phyloP scores from a whole-genome alignment of 2,888 invertebrate species.

The Melieria crassipennis region DNA sequence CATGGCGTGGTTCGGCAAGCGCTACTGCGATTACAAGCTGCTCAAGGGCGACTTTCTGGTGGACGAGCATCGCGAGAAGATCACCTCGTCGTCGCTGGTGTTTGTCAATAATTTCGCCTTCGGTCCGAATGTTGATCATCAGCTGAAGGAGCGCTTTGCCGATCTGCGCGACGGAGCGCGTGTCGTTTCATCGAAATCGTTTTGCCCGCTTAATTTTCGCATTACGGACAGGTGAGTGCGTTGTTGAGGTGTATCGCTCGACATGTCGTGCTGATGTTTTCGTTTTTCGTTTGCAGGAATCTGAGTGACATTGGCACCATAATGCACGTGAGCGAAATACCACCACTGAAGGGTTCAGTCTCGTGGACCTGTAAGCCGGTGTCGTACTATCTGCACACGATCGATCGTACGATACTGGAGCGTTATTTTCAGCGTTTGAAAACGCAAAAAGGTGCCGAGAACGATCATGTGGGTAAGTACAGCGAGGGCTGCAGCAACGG shows the following conservation, averaged over 20 bases:
- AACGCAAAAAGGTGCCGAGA: conserved; percentile 79
- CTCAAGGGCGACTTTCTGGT: conserved; percentile 95
- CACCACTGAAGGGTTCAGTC: conserved; percentile 92
- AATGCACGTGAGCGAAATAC: conserved; percentile 97
- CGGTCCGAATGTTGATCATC: conserved; percentile 96
- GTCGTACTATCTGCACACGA: conserved; percentile 97
- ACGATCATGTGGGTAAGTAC: conserved; percentile 63
- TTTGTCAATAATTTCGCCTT: conserved; percentile 99
- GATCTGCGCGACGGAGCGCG: conserved; percentile 95
- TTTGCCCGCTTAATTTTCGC: conserved; percentile 97
- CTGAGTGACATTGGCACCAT: conserved; percentile 98
- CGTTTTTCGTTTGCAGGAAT: conserved; percentile 70
- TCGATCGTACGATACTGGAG: conserved; percentile 96
- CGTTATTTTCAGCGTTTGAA: conserved; percentile 95
- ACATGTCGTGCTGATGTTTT: background rate
- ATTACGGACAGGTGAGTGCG: conserved; percentile 82
- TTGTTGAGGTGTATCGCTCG: background rate
- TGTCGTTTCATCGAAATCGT: conserved; percentile 98
- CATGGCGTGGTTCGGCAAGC: conserved; percentile 99
- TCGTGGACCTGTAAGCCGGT: conserved; percentile 99
- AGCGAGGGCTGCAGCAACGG: background rate
- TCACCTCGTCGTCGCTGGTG: conserved; percentile 92
- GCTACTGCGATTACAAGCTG: conserved; percentile 88
- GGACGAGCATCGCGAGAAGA: conserved; percentile 92
- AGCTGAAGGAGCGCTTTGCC: conserved; percentile 94